Percentiles rank a stretch among this genome's conserved stretches.
Conservation (phyloP, 2,797 vertebrate species). For the Parotocinclus haroldoi region DNA sequence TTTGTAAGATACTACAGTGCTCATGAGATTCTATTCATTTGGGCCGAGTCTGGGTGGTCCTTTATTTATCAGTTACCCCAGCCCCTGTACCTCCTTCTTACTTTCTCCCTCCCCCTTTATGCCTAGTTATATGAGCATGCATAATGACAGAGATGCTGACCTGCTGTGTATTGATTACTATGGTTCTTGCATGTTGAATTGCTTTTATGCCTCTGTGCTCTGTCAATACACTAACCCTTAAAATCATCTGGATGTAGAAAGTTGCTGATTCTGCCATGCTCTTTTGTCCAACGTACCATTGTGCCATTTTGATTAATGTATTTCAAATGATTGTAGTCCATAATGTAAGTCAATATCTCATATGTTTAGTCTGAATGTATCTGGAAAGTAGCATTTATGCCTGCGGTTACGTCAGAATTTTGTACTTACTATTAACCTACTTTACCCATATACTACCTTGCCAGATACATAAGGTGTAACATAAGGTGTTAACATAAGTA, state of each 20-base stretch:
- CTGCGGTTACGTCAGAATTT: too few relatives aligned
- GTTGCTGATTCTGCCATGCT: constrained; percentile 3
- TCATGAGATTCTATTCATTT: constrained; percentile 12
- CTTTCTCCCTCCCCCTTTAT: constrained; percentile 10
- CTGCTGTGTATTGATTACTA: constrained; percentile 45
- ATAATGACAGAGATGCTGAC: constrained; percentile 45
- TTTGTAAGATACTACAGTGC: constrained; percentile 6
- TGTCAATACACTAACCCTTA: background rate
- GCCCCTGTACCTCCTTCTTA: constrained; percentile 3
- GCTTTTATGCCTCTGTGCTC: constrained; percentile 27
- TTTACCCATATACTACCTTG: too few relatives aligned
- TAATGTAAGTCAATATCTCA: too few relatives aligned
- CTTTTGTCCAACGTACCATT: constrained; percentile 9
- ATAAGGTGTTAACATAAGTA: too few relatives aligned
- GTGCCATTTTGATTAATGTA: constrained; percentile 26
- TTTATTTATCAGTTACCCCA: constrained; percentile 3
- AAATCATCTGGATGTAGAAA: constrained; percentile 18
- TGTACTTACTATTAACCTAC: too few relatives aligned
- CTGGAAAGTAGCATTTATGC: too few relatives aligned
- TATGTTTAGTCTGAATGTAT: too few relatives aligned
- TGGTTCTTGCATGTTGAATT: constrained; percentile 37
- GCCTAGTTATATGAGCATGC: constrained; percentile 36
- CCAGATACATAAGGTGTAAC: too few relatives aligned
- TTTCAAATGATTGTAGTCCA: background rate
- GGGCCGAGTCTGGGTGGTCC: constrained; percentile 11